Percentiles rank a stretch among this genome's conserved stretches.
These are phyloP conservation scores for Eonycteris spelaea DNA, from an alignment of 2,113 vertebrate genomes.

Conservation along the genomic window DNA sequence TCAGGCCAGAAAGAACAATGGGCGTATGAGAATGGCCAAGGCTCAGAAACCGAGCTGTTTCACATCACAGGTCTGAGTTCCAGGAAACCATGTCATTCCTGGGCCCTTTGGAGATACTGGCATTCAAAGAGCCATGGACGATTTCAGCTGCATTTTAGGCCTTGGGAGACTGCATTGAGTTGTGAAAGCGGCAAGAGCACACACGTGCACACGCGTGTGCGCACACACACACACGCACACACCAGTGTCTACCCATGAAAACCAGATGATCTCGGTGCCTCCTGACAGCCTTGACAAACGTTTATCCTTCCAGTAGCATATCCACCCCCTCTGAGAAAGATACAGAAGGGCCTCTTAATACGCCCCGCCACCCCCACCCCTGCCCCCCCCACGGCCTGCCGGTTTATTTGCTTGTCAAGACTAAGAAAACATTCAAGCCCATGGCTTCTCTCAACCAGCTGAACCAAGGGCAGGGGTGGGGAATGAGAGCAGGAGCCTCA, in stretches of 20 bases:
- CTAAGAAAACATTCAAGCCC: not conserved
- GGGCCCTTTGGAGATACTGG: conserved; percentile 6
- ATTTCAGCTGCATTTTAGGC: not conserved
- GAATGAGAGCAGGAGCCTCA: not conserved
- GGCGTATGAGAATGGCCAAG: not conserved
- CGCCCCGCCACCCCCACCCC: no score
- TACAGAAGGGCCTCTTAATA: not conserved
- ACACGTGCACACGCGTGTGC: not conserved
- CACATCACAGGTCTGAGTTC: not conserved
- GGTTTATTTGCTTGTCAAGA: not conserved
- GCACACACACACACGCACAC: not conserved
- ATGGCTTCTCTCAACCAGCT: not conserved
- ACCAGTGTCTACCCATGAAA: not conserved
- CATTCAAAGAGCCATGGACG: not conserved
- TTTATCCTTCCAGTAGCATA: not conserved
- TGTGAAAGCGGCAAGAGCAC: not conserved
- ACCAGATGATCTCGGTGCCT: not conserved
- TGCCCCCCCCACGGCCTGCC: not conserved
- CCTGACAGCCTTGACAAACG: not conserved
- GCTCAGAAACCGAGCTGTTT: conserved; percentile 16
- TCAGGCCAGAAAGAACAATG: conserved; percentile 1
- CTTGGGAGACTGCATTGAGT: not conserved
- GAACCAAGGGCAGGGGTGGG: not conserved
- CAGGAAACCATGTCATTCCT: conserved; percentile 12
- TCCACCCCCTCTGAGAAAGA: not conserved